Conservation (phyloP, 2,888 invertebrate species). For the Arge pagana region DNA sequence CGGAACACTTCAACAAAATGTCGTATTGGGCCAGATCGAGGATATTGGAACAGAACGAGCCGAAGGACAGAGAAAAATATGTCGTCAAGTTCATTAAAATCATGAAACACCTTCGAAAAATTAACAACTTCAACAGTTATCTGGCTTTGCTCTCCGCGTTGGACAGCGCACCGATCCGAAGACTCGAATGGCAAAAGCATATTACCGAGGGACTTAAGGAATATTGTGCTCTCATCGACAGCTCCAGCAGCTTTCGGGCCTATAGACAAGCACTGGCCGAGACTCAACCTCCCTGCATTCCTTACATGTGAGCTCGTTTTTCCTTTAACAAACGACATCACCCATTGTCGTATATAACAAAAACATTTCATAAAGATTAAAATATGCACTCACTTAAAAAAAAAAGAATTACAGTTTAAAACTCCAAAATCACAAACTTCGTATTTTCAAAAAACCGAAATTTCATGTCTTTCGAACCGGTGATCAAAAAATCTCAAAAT, state of each 20-base stretch:
- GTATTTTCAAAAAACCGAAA: too few species aligned
- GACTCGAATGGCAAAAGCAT: constrained; percentile 93
- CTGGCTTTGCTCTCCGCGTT: constrained; percentile 94
- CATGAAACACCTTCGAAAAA: constrained; percentile 95
- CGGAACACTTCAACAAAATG: constrained; percentile 99
- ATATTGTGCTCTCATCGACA: constrained; percentile 95
- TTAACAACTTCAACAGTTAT: constrained; percentile 99
- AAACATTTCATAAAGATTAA: background rate
- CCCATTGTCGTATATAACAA: too few species aligned
- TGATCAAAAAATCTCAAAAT: too few species aligned
- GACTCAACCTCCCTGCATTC: constrained; percentile 97
- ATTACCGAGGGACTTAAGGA: constrained; percentile 91
- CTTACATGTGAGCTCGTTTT: constrained; percentile 85
- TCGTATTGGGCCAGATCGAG: constrained; percentile 96
- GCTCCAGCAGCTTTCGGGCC: constrained; percentile 96
- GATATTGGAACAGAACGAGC: constrained; percentile 88
- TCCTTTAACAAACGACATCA: background rate
- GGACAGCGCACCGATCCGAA: constrained; percentile 90
- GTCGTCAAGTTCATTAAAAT: constrained; percentile 96
- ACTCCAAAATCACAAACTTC: too few species aligned
- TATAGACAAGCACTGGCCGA: constrained; percentile 93
- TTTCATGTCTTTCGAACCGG: too few species aligned
- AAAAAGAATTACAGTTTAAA: constrained; percentile 6
- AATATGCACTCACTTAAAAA: background rate
- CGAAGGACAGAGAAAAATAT: constrained; percentile 94